Evolutionary conservation across 2,888 invertebrate species (phyloP), one percentile per base, ranked within the genome.

Genomic region (Eumacrocentrus americanus): DNA sequence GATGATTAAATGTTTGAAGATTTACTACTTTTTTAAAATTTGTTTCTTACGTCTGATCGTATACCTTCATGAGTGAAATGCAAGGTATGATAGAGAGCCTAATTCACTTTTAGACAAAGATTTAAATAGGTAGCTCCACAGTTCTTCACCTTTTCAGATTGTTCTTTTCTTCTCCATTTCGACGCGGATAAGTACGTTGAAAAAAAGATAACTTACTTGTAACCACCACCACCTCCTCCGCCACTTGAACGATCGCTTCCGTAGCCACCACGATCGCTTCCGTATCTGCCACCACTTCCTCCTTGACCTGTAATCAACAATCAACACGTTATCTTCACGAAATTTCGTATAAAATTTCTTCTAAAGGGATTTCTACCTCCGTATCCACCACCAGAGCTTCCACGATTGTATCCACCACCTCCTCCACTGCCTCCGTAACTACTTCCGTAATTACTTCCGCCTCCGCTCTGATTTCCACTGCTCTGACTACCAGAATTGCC

Each of bases 261-360:
- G 62, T 77, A 79, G 82, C 84, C 83, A 80, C 84, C 83, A 77
- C 86, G 79, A 82, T 86, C 81, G 51, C 72, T 65, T 34, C 78
- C 68, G 52, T 76, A 79, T 71, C 79, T 70, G 22, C 74, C 71
- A 37, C 75, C 73, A 55, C 75, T 72, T 56, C 75, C 72, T 2
- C 72, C 84, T 79, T 85, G 85, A 81, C 85, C 84, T 74, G 42
- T 53, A 55, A 58, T 46, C 29, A 22, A 23, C 16, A 12, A 37
- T n/a, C n/a, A n/a, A n/a, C n/a, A n/a, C n/a, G n/a, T n/a, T n/a
- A n/a, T n/a, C n/a, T n/a, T n/a, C n/a, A n/a, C n/a, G n/a, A n/a
- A n/a, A n/a, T n/a, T n/a, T n/a, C n/a, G 29, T 2, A 25, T 40
- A 38, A 50, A 5, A 34, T 40, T 16, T 42, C 9, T 9, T 18